Evolutionary conservation across 2,888 invertebrate species (phyloP).

Genomic region (Quadroppia sp.): DNA sequence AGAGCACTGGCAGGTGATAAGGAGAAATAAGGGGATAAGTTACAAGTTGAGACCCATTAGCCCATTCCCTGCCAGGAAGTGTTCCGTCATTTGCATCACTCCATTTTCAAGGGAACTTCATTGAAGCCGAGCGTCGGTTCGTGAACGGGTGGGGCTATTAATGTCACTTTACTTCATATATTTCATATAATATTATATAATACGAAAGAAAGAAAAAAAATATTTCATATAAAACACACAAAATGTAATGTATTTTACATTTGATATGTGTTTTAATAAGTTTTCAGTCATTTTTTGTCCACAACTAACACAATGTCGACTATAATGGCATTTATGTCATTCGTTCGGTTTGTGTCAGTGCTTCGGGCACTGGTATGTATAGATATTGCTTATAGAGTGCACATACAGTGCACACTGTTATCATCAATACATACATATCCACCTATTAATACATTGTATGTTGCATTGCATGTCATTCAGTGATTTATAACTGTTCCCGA

Average conservation of each 20-base stretch:
- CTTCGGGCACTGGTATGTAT: neutral
- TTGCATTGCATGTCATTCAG: conserved; percentile 28
- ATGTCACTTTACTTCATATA: neutral
- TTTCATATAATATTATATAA: neutral
- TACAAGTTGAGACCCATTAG: conserved; percentile 31
- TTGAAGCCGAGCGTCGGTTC: neutral
- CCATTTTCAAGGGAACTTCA: neutral
- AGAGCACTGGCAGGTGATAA: conserved; percentile 29
- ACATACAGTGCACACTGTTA: neutral
- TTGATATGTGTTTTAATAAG: neutral
- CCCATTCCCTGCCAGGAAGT: conserved; percentile 24
- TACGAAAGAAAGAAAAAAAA: neutral
- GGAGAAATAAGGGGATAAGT: neutral
- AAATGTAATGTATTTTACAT: neutral
- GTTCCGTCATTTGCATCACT: conserved; percentile 34
- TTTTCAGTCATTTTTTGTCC: neutral
- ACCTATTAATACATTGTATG: conserved; percentile 33
- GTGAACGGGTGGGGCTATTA: conserved; percentile 30
- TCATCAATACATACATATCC: conserved; percentile 28
- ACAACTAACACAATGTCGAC: neutral
- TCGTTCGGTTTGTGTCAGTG: neutral
- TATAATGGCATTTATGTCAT: neutral
- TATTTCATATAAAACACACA: neutral
- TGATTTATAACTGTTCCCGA: conserved; percentile 21
- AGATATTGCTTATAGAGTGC: neutral